phyloP scores from a whole-genome alignment of 2,797 vertebrate species.

The Pogoniulus pusillus region DNA sequence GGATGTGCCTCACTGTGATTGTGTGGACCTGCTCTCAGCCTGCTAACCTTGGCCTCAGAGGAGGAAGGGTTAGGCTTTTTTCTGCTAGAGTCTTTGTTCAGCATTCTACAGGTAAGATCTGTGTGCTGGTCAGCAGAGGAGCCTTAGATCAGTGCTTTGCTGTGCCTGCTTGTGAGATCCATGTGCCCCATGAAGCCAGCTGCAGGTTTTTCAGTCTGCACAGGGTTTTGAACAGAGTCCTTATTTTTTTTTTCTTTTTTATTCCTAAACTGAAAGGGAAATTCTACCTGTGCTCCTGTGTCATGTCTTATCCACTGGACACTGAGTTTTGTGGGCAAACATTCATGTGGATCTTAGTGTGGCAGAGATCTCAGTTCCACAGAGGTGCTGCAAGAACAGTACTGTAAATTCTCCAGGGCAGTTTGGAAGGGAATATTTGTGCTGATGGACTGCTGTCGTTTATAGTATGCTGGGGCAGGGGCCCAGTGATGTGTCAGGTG shows the following conservation, averaged over 20 bases:
- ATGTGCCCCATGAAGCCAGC: background rate
- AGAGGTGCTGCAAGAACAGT: background rate
- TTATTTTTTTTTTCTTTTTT: background rate
- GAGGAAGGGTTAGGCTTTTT: background rate
- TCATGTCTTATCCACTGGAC: background rate
- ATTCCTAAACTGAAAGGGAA: background rate
- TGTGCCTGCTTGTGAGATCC: background rate
- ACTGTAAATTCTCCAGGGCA: background rate
- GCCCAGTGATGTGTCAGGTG: background rate
- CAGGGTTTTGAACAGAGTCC: background rate
- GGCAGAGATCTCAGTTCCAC: background rate
- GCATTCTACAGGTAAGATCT: background rate
- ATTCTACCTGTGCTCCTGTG: background rate
- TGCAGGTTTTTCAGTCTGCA: background rate
- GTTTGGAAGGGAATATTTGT: background rate
- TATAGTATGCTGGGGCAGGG: background rate
- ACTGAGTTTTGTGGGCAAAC: background rate
- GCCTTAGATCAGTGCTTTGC: background rate
- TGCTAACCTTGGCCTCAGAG: background rate
- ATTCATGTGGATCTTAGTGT: background rate
- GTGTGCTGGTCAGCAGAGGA: background rate
- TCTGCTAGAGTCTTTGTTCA: background rate
- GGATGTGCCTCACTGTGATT: background rate
- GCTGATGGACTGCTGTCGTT: background rate
- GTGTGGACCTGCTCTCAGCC: background rate